phyloP scores from a whole-genome alignment of 2,113 vertebrate species.

The Ciconia boyciana region DNA sequence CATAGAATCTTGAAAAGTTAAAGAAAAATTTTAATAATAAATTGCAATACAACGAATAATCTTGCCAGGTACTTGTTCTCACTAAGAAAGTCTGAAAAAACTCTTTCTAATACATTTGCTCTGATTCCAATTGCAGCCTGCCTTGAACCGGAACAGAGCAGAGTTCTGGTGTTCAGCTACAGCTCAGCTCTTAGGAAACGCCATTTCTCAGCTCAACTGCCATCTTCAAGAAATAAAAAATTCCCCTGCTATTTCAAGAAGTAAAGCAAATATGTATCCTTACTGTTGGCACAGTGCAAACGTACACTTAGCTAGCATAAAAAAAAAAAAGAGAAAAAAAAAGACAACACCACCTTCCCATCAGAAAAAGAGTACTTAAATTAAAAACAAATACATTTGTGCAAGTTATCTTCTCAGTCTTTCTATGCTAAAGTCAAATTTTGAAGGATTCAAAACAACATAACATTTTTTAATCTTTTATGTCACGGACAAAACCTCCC shows the following conservation, averaged over 20 bases:
- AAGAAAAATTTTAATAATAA: background rate
- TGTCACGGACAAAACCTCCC: background rate
- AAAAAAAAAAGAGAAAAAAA: background rate
- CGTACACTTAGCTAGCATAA: background rate
- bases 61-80: background rate
- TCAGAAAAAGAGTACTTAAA: background rate
- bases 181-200: background rate
- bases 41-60: background rate
- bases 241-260: background rate
- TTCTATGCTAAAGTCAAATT: background rate
- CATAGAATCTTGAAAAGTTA: background rate
- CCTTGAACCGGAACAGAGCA: background rate
- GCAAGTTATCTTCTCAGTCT: background rate
- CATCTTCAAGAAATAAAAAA: background rate
- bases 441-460: background rate
- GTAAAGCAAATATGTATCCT: conserved; percentile 8
- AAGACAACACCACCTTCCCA: background rate
- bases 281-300: background rate
- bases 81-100: background rate
- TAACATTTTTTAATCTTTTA: background rate
- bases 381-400: background rate
- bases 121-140: background rate
- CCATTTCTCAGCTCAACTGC: background rate
- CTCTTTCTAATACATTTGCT: background rate
- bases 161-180: background rate